phyloP scores from a whole-genome alignment of 2,797 vertebrate species.

The Knipowitschia caucasica region DNA sequence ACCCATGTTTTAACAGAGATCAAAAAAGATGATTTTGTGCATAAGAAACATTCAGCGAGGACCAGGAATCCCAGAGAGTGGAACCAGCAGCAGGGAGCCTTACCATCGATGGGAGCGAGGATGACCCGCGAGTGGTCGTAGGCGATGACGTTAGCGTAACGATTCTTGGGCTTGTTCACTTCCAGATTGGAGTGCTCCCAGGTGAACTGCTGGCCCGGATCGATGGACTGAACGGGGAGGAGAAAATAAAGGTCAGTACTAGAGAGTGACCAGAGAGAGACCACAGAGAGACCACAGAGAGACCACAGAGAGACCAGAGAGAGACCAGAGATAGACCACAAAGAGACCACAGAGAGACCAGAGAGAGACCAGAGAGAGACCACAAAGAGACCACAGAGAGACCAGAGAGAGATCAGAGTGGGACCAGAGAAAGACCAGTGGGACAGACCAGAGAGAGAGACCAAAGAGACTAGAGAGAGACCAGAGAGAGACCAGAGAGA shows the following conservation, averaged over 20 bases:
- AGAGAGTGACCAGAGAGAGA: conserved; percentile 43
- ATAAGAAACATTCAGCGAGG: no score
- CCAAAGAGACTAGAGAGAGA: conserved; percentile 42
- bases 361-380: no score
- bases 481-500: conserved; percentile 42
- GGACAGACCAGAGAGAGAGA: no score
- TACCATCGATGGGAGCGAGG: conserved; percentile 93
- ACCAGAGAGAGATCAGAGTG: conserved; percentile 45
- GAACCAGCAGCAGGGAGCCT: conserved; percentile 26
- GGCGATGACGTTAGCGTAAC: conserved; percentile 96
- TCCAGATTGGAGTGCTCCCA: conserved; percentile 99
- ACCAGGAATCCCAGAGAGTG: background rate
- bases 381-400: no score
- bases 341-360: conserved; percentile 46
- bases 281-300: conserved; percentile 27
- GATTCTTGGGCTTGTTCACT: conserved; percentile 98
- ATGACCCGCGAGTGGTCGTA: conserved; percentile 97
- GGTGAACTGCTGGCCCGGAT: conserved; percentile 98
- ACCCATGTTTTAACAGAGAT: no score
- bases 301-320: conserved; percentile 43
- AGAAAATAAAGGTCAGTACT: conserved; percentile 32
- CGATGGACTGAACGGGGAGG: conserved; percentile 85
- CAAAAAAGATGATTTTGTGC: no score
- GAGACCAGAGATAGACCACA: no score
- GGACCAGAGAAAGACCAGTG: no score